Percentiles rank a stretch among this genome's conserved stretches.
phyloP scores from a whole-genome alignment of 2,888 invertebrate species.

The Abscondita cerata region DNA sequence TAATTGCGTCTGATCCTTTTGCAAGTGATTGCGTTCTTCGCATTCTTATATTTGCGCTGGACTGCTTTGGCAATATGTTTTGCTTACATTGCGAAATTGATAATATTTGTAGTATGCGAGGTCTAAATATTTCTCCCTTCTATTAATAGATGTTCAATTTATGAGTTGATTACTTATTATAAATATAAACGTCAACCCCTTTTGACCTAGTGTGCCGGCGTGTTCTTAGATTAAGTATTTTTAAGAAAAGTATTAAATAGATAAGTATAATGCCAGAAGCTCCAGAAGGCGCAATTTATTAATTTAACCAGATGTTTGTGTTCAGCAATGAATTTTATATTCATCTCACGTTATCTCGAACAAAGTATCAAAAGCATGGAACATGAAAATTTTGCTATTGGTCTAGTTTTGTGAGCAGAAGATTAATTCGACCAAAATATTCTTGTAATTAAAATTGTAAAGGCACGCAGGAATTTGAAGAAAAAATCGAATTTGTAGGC shows the following conservation, averaged over 20 bases:
- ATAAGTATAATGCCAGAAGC: background rate
- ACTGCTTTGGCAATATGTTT: slow-evolving; percentile 7
- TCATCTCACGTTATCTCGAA: no score
- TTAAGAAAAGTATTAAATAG: background rate
- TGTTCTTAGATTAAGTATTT: slow-evolving; percentile 2
- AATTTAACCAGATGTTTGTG: no score
- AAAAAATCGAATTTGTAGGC: no score
- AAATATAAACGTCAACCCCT: background rate
- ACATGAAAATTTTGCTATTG: no score
- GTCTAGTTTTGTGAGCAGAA: no score
- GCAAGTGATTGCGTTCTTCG: slow-evolving; percentile 9
- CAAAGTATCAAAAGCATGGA: no score
- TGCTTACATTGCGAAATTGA: slow-evolving; percentile 7
- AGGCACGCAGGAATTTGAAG: no score
- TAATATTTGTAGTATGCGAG: background rate
- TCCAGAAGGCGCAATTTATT: no score
- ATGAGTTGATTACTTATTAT: slow-evolving; percentile 1
- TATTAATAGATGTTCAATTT: background rate
- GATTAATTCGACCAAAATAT: no score
- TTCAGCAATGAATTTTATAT: no score
- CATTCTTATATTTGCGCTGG: slow-evolving; percentile 7
- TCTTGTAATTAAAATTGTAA: no score
- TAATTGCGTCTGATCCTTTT: slow-evolving; percentile 12
- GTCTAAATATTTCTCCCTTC: no score
- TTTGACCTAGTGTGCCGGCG: background rate